Evolutionary conservation across 2,797 vertebrate genomes (phyloP), one percentile per base, ranked within the genome.

Genomic region (Phoeniculus purpureus): DNA sequence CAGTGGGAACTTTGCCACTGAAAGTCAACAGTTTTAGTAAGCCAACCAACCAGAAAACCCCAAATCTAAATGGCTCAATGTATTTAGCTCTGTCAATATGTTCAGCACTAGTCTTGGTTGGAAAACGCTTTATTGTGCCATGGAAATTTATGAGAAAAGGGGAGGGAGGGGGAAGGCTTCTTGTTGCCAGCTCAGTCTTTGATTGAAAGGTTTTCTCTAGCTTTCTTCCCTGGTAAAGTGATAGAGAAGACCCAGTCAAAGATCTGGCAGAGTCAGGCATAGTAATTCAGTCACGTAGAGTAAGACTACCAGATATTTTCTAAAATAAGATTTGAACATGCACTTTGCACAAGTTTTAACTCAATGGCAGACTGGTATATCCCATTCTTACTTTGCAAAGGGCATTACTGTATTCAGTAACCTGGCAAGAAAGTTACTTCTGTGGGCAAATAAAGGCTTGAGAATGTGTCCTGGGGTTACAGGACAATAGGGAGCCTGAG

Each of bases 81-180:
- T 75, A 75, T 83, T 92, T 64, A 92, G 75, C 65, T 85, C 76
- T 91, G 82, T 92, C 82, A 73, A 71, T 76, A 22, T 19, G 56
- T 48, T 90, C 82, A 91, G 87, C n/a, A 4, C 74, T 73, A 55
- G 8, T 54, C 76, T 79, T 78, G 64, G 50, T 40, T 91, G 94
- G 93, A 95, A 94, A 95, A 94, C 79, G 50, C 64, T 89, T 95
- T 81, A 87, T 92, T 95, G 93, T 96, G 87, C 95, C 94, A 92
- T 86, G 89, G 91, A 94, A 96, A 94, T 85, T 81, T 77, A 67
- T 31, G 85, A 84, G 80, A 48, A 45, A 81, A 79, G 27, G 47
- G 47, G 12, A 83, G 72, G 76, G 90, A 82, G 62, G 47, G 48
- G 32, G 20, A 81, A 65, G 29, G 23, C 37, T 90, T 89, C 32